Percentiles rank a stretch among this genome's conserved stretches.
Evolutionary conservation across 2,888 invertebrate species (phyloP).

Genomic region (Drosophila melanosoma): DNA sequence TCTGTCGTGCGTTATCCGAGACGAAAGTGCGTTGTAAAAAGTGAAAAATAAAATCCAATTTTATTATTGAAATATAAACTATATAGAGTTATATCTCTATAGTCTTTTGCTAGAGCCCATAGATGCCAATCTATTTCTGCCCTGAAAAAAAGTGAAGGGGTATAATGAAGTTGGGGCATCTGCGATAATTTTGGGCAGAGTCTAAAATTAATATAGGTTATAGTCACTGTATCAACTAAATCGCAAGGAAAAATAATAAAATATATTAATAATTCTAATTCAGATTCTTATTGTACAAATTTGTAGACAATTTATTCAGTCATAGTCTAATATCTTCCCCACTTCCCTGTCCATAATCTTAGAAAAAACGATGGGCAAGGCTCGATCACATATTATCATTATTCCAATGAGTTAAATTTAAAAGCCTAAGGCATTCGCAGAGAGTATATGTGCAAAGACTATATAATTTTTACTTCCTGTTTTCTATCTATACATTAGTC

Average conservation of each 20-base stretch:
- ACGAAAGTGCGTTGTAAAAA: neutral
- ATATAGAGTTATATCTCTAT: neutral
- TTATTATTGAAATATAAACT: neutral
- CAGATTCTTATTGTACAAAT: neutral
- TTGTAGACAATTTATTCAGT: neutral
- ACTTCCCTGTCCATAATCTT: neutral
- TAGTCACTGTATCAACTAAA: neutral
- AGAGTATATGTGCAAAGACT: neutral
- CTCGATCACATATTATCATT: neutral
- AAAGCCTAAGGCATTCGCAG: neutral
- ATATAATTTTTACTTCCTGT: neutral
- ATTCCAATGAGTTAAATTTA: neutral
- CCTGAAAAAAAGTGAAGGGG: neutral
- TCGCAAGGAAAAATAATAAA: neutral
- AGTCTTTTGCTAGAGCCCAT: neutral
- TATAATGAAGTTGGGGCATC: neutral
- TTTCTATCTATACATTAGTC: neutral
- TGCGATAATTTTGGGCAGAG: neutral
- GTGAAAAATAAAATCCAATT: neutral
- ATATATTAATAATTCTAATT: neutral
- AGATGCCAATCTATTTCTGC: neutral
- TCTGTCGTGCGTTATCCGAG: constrained; percentile 13
- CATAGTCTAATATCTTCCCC: neutral
- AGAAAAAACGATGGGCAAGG: neutral
- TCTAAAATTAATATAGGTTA: neutral